A percentile compares a stretch with the other conserved stretches of the same genome.
phyloP scores from a whole-genome alignment of 2,888 invertebrate species.

The Hemicrepidius hirtus region DNA sequence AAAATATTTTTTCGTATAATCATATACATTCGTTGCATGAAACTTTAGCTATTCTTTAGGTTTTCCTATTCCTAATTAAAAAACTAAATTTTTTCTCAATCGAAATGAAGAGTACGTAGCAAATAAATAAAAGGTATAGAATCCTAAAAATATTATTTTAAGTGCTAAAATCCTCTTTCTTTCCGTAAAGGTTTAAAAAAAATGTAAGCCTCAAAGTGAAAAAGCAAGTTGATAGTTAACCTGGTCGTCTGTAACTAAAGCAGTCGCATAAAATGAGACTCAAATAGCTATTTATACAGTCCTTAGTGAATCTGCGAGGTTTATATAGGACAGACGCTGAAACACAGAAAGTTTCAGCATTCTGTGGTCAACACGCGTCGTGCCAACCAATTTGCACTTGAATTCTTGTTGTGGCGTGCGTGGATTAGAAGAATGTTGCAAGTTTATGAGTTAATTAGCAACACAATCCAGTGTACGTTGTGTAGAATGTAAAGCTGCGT shows the following conservation, averaged over 20 bases:
- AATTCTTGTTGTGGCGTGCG: constrained; percentile 43
- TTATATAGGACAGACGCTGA: constrained; percentile 55
- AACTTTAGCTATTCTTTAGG: no score
- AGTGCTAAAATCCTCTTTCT: constrained; percentile 12
- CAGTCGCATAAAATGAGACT: constrained; percentile 54
- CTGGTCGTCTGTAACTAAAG: constrained; percentile 15
- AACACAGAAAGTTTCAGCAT: constrained; percentile 50
- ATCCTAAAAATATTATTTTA: not conserved
- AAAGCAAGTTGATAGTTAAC: constrained; percentile 15
- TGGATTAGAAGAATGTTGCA: constrained; percentile 38
- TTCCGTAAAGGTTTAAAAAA: not conserved
- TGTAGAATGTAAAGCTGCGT: constrained; percentile 10
- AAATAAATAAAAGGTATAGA: not conserved
- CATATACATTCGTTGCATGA: no score
- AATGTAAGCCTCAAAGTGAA: not conserved
- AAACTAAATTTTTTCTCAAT: no score
- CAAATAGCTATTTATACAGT: constrained; percentile 60
- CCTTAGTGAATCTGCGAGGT: constrained; percentile 58
- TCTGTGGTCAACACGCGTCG: constrained; percentile 47
- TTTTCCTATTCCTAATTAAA: no score
- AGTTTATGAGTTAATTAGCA: constrained; percentile 44
- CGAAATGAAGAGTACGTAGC: not conserved
- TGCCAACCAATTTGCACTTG: constrained; percentile 42
- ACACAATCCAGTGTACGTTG: constrained; percentile 17
- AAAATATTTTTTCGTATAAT: no score